Conservation (phyloP, 2,888 invertebrate species). For the Hirtodrosophila cameraria region DNA sequence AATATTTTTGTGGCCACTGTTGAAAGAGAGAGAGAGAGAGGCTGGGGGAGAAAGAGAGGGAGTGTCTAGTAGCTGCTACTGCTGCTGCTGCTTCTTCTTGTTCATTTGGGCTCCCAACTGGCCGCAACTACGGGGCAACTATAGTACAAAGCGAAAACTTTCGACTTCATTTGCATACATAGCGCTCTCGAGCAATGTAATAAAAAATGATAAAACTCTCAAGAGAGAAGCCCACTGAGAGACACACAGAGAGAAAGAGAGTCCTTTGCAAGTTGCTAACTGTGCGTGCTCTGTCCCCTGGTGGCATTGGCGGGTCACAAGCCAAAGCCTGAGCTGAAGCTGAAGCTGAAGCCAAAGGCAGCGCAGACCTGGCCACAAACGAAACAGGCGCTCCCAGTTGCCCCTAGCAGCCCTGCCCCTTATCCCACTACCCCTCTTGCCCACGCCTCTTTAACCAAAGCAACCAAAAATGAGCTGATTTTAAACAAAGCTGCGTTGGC, state of each 20-base stretch:
- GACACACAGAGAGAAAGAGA: not conserved
- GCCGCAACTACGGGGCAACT: conserved; percentile 63
- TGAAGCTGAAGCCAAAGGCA: conserved; percentile 44
- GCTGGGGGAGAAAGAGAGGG: not conserved
- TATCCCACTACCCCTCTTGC: not conserved
- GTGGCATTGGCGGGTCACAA: conserved; percentile 54
- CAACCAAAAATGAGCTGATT: conserved; percentile 74
- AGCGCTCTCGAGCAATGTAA: conserved; percentile 81
- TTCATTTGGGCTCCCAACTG: conserved; percentile 34
- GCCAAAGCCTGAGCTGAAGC: conserved; percentile 3
- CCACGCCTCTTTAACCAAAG: conserved; percentile 19
- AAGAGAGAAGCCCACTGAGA: too few relatives aligned
- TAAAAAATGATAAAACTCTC: conserved; percentile 82
- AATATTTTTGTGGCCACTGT: conserved; percentile 25
- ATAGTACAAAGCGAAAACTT: conserved; percentile 72
- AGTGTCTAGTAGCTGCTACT: not conserved
- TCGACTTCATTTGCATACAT: conserved; percentile 82
- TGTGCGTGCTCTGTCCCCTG: conserved; percentile 73
- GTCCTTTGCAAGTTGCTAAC: conserved; percentile 42
- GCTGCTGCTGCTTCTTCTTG: not conserved
- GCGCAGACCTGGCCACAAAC: conserved; percentile 58
- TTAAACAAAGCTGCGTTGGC: conserved; percentile 64
- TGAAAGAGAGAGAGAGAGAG: not conserved
- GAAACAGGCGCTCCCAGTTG: conserved; percentile 43
- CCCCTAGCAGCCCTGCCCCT: too few relatives aligned